Base-by-base conservation (phyloP, 2,888 invertebrate species). In the Xestia ashworthii region DNA sequence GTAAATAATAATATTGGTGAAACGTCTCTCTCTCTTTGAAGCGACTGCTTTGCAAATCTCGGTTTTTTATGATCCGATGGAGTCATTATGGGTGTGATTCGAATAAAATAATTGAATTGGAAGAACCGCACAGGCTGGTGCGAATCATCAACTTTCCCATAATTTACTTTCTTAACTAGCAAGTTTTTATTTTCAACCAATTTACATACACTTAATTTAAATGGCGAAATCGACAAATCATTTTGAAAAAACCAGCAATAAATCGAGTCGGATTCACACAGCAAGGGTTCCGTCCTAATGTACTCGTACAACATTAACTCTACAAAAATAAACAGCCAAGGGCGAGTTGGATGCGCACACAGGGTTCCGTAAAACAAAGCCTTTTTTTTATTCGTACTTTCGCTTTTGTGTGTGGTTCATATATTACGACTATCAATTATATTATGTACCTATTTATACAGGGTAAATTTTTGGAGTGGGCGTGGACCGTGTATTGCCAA, bases 181-280 rank as follows among this genome's bases (percentile, higher is more conserved):
- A n/a, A 68, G 46, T 14, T 67, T 60, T 60, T 44, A 60, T 41
- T 68, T 44, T 60, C 41, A 60, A 32, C 16, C 41, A 67, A 76
- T 76, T 76, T 77, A n/a, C 68, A 60, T 67, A 44, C 48, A 19
- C 9, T 11, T 67, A 32, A 32, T 32, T 32, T 32, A 32, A 32
- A 41, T n/a, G 25, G 22, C 1, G 38, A 38, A 55, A 48, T 19
- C 32, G 32, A 69, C 5, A 19, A 25, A 68, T 46, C 0, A 66
- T 78, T 53, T 44, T 5, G 8, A n/a, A 60, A 60, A 46, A 16
- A 64, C 6, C 41, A 12, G 6, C n/a, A 0, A 12, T 44, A 22
- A n/a, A 12, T 6, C 41, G 22, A 38, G 41, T 44, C 6, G 6
- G 22, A 5, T 6, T 64, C 41, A 44, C 41, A 64, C 14, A 44